phyloP scores from a whole-genome alignment of 2,797 vertebrate genomes.

The Smutsia temminckii region DNA sequence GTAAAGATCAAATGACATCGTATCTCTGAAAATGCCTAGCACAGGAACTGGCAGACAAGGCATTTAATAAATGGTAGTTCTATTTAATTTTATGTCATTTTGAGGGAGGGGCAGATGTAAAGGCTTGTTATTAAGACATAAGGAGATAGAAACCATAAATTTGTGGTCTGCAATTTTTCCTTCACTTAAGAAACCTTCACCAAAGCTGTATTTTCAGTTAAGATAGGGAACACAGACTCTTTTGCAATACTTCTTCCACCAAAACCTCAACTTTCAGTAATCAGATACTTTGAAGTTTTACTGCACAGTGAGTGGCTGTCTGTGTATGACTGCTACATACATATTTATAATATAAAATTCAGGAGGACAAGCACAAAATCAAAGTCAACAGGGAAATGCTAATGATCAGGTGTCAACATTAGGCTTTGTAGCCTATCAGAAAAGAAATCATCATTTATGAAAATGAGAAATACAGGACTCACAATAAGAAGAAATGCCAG shows the following conservation, averaged over 20 bases:
- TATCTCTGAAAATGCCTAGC: constrained; percentile 31
- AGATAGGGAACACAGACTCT: constrained; percentile 9
- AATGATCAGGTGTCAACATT: not conserved
- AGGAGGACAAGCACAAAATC: not conserved
- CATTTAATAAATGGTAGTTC: constrained; percentile 56
- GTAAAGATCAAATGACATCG: constrained; percentile 43
- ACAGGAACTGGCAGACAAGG: not conserved
- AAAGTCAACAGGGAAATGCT: not conserved
- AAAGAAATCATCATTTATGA: not conserved
- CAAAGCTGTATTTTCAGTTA: constrained; percentile 38
- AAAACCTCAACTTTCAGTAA: constrained; percentile 48
- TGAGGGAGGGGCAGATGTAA: constrained; percentile 28
- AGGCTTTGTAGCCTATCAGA: not conserved
- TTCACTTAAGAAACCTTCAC: constrained; percentile 47
- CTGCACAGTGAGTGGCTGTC: not conserved
- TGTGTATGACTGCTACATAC: not conserved
- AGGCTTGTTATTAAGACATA: constrained; percentile 68
- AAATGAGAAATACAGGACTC: not conserved
- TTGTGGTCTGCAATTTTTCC: constrained; percentile 63
- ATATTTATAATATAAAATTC: constrained; percentile 13
- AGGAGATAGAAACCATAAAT: constrained; percentile 62
- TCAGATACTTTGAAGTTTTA: constrained; percentile 4
- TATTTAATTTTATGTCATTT: constrained; percentile 74
- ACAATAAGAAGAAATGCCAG: not conserved
- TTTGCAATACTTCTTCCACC: constrained; percentile 15